phyloP scores from a whole-genome alignment of 64 coral and sea anemone species.

The Stichodactyla helianthus region DNA sequence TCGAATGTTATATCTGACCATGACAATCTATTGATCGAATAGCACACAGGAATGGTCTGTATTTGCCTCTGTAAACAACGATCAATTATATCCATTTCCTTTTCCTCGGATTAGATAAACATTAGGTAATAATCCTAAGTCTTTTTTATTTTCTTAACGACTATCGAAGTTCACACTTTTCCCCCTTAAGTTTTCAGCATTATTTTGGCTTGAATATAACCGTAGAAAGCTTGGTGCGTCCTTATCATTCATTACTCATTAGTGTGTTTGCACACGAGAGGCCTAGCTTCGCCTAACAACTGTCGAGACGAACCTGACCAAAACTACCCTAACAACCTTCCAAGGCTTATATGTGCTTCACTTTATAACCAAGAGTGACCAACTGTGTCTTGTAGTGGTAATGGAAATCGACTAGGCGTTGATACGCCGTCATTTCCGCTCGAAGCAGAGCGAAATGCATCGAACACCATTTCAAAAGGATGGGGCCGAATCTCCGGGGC shows the following conservation, averaged over 20 bases:
- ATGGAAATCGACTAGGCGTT: conserved; percentile 21
- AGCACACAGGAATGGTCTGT: conserved; percentile 1
- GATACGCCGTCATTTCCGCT: conserved; percentile 12
- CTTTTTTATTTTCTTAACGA: neutral
- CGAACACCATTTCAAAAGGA: neutral
- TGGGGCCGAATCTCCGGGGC: conserved; percentile 8
- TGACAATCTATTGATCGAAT: conserved; percentile 9
- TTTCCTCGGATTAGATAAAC: conserved; percentile 22
- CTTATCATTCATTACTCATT: conserved; percentile 5
- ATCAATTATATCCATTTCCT: conserved; percentile 30
- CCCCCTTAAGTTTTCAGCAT: neutral
- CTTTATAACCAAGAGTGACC: neutral
- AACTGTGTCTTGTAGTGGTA: neutral
- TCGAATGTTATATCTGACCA: neutral
- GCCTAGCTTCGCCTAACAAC: neutral
- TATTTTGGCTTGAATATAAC: neutral
- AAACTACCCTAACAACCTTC: neutral
- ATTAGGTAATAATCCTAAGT: conserved; percentile 19
- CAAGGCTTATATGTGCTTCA: neutral
- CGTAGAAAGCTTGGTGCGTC: neutral
- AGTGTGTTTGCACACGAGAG: neutral
- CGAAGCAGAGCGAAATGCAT: neutral
- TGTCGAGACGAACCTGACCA: neutral
- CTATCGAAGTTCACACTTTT: neutral
- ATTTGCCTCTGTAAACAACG: conserved; percentile 26